Base-by-base conservation (phyloP, 23 tunicate genomes). In the Diplosoma virens region DNA sequence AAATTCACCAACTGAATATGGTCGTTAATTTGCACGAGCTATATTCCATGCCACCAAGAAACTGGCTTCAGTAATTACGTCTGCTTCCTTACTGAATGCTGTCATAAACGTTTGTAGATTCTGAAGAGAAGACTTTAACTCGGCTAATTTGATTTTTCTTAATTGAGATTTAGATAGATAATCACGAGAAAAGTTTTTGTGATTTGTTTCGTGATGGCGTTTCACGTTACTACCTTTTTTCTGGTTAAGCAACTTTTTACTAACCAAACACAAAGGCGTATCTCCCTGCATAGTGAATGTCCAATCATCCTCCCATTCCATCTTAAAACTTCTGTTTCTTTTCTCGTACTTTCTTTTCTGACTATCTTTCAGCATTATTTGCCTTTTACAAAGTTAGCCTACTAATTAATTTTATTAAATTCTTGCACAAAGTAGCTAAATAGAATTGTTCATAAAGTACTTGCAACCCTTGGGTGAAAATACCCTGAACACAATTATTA, bases 61-160 rank as follows among this genome's bases (percentile, higher is more conserved):
- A 58, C 65, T 58, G 6, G 65, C 21, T 58, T 58, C 21, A 9
- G 65, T 58, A 17, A 58, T 22, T 58, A 58, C 65, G n/a, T 58
- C 65, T 11, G 65, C 21, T 58, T 58, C 65, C 65, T 58, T 58
- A 58, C 14, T 9, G 21, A 58, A 58, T n/a, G 65, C 65, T n/a
- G 65, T 58, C 65, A 58, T 9, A 58, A 58, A 20, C n/a, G 14
- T 58, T n/a, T n/a, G 6, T 58, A 11, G 16, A 11, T 58, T 58
- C 65, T n/a, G 65, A 58, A 58, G 65, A 58, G 16, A 58, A 58
- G 20, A 58, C 65, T 58, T 58, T 58, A 58, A 58, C 65, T 58
- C 65, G 65, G 21, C 65, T 58, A 58, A n/a, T 58, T 58, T 58
- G 65, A 9, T 58, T 58, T n/a, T 58, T 58, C 65, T 58, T 58